Base-by-base conservation (phyloP, 2,888 invertebrate species). In the Caradrina clavipalpis region DNA sequence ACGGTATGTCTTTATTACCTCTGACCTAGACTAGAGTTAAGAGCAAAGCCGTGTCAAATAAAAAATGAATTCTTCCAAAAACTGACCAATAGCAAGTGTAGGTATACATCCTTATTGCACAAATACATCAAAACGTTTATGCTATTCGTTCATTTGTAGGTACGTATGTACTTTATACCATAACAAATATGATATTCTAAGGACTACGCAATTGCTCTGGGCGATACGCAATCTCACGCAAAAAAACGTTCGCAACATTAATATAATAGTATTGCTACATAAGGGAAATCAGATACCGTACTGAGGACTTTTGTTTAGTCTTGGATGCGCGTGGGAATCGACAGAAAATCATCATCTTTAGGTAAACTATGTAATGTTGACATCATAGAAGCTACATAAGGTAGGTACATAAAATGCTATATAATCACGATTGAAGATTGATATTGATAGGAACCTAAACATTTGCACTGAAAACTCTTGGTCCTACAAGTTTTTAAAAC, bases 321-420 rank as follows among this genome's bases (percentile, higher is more conserved):
- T 85, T 75, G 73, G 76, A 88, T 83, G 87, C 81, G 89, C 93
- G 94, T 94, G 94, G 92, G 94, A 94, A 93, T 86, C 80, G 80
- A 83, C 74, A 84, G 87, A 87, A 88, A 82, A 88, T 62, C 55
- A 47, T 81, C 80, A 86, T 87, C 85, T 87, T 86, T 83, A 86
- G 86, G 85, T 84, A 89, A 88, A 83, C 76, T 64, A 58, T 42
- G 45, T 56, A 55, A 42, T 21, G 22, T 61, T 65, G 42, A 47
- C 49, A 50, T 57, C 19, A 21, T 66, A 54, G n/a, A 42, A 49
- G 13, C 19, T 51, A n/a, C n/a, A n/a, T n/a, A n/a, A 21, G 22
- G 3, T 39, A 49, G 2, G 13, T 13, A 5, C 19, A 26, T 26
- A n/a, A 49, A 17, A 19, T 45, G 13, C n/a, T 1, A 15, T 22